Evolutionary conservation across 2,888 invertebrate genomes (phyloP), one percentile per base, ranked within the genome.

Genomic region (Myopa testacea): DNA sequence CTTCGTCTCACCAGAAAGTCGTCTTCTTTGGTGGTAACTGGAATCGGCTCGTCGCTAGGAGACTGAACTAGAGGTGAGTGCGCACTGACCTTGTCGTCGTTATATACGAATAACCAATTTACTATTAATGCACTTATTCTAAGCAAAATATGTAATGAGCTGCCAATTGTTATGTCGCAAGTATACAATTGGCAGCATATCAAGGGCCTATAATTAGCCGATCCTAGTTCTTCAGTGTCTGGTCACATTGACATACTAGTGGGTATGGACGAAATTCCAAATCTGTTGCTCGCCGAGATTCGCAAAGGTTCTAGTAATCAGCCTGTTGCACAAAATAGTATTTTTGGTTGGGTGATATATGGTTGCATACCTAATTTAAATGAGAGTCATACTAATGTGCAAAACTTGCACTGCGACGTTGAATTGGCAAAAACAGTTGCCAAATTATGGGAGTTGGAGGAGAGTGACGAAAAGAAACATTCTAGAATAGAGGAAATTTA

Each of bases 101-200:
- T 10, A 3, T 38, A 7, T n/a, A 12, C n/a, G 12, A 70, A 52
- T 14, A 10, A 50, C 52, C 70, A 70, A 1, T 70, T n/a, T 70
- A 26, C 16, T 7, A 70, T 50, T 19, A 26, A 70, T 19, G 16
- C 69, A 52, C 69, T 69, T 12, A 50, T 69, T 45, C 19, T 69
- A n/a, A 16, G 45, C 10, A 69, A 69, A 50, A 50, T 69, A 12
- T 45, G 45, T 7, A 50, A 50, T 8, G 34, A 50, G 10, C 19
- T 70, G 26, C 52, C 50, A 26, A 7, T 8, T 7, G 34, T 26
- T 8, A 52, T 10, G 12, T 1, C 50, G 3, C 37, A 26, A 70
- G 8, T 14, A 70, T 26, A n/a, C 7, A 19, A 10, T 14, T 73
- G 73, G 73, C 40, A 26, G 10, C 73, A 73, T 60, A 73, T 62